Evolutionary conservation across 2,888 invertebrate genomes (phyloP), one percentile per base, ranked within the genome.

Genomic region (Eupithecia tripunctaria): DNA sequence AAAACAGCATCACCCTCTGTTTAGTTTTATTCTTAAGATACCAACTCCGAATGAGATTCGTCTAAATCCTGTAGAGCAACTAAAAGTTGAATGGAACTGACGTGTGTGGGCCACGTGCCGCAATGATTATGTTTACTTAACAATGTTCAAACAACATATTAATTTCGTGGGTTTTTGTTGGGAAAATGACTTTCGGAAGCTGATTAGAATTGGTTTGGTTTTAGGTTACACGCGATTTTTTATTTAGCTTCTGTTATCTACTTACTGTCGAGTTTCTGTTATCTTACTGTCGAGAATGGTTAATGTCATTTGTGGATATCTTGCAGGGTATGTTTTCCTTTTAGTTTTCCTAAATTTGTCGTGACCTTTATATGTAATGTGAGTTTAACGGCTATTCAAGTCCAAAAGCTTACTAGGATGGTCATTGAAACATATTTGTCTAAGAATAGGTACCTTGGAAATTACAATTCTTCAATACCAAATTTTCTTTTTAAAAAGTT

Each of bases 91-190:
- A 93, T 89, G 79, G 89, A 80, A 79, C 79, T 86, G 86, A 60
- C 92, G 93, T 83, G 91, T 87, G 93, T 82, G 5, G 32, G 38
- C 82, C 94, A 93, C 94, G 94, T 93, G 94, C 72, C 89, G 47
- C 6, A 32, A 78, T 94, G 92, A 94, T 94, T 94, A 91, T 94
- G 91, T 94, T 94, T 94, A 90, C 90, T 90, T 93, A 89, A 90
- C 88, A 85, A 90, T 89, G 91, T 90, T 94, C 94, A 94, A 94
- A 94, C 94, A 94, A 93, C 92, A 91, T 94, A 93, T 94, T 94
- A 94, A 94, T 94, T 93, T 93, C 88, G 89, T 85, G 78, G 85
- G 78, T 89, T 91, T 91, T 92, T 91, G 91, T 91, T 87, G 82
- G 83, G 86, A 83, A 90, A 90, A 92, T 92, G 89, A 90, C 90